phyloP scores from a whole-genome alignment of 92 coral and sea anemone genomes.

The Palythoa caribaeorum region DNA sequence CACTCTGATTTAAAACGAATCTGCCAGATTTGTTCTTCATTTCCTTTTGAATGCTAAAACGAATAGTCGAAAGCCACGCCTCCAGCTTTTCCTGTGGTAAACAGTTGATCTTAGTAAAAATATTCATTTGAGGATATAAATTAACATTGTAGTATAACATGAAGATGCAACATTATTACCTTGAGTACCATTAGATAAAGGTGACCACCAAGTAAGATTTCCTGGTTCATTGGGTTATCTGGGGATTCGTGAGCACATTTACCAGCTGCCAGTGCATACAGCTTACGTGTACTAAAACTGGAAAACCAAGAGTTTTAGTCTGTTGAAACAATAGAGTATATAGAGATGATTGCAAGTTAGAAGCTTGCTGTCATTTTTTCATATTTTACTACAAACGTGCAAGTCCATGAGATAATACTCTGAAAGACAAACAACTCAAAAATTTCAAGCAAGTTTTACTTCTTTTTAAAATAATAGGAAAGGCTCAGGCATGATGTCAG shows the following conservation, averaged over 20 bases:
- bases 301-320: background rate
- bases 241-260: conserved; percentile 94
- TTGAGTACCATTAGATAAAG: conserved; percentile 93
- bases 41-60: conserved; percentile 72
- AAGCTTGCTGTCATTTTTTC: too few relatives aligned
- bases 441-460: background rate
- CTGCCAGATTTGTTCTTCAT: conserved; percentile 70
- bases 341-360: too few relatives aligned
- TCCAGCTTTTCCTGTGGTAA: conserved; percentile 82
- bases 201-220: conserved; percentile 92
- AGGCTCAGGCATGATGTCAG: too few relatives aligned
- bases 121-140: background rate
- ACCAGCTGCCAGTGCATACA: conserved; percentile 88
- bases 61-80: conserved; percentile 73
- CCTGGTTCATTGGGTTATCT: conserved; percentile 98
- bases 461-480: too few relatives aligned
- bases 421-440: too few relatives aligned
- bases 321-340: too few relatives aligned
- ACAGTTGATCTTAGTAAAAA: background rate
- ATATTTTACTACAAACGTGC: too few relatives aligned
- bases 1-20: conserved; percentile 80
- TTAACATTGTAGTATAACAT: background rate
- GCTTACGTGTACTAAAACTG: conserved; percentile 93
- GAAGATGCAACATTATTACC: conserved; percentile 47
- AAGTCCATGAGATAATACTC: too few relatives aligned